Percentiles rank a stretch among this genome's conserved stretches.
phyloP scores from a whole-genome alignment of 2,113 vertebrate genomes.

The Agelaius phoeniceus region DNA sequence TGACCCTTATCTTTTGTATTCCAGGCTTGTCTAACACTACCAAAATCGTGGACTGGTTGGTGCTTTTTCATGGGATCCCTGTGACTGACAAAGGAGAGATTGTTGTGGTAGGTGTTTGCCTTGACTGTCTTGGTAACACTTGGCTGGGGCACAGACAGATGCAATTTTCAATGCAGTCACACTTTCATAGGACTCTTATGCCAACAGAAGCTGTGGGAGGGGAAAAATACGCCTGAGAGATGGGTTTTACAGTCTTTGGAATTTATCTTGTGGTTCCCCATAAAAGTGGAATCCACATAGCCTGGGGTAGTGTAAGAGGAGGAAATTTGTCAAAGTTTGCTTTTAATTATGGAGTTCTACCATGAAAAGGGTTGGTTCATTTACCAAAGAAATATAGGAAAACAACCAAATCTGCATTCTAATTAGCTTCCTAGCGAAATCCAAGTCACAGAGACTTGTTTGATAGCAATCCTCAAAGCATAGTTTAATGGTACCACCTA shows the following conservation, averaged over 20 bases:
- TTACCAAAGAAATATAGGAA: neutral
- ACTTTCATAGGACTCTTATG: neutral
- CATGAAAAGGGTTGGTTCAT: neutral
- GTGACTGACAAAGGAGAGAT: slow-evolving; percentile 35
- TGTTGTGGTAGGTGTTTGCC: slow-evolving; percentile 40
- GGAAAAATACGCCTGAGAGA: neutral
- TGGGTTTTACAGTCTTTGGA: neutral
- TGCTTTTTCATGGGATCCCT: slow-evolving; percentile 42
- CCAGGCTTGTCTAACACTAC: neutral
- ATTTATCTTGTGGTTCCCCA: neutral
- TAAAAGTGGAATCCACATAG: neutral
- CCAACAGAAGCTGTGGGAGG: neutral
- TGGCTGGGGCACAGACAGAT: neutral
- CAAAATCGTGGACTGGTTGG: neutral
- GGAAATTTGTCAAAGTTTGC: neutral
- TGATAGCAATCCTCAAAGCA: neutral
- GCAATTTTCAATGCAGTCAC: neutral
- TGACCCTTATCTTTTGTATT: slow-evolving; percentile 13
- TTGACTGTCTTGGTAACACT: neutral
- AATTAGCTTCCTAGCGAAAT: neutral
- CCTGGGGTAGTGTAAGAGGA: neutral
- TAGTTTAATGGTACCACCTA: neutral
- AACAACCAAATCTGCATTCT: neutral
- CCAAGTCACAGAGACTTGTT: neutral
- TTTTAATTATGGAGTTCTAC: neutral